Evolutionary conservation across 2,113 vertebrate species (phyloP).

Genomic region (Ceratotherium simum): DNA sequence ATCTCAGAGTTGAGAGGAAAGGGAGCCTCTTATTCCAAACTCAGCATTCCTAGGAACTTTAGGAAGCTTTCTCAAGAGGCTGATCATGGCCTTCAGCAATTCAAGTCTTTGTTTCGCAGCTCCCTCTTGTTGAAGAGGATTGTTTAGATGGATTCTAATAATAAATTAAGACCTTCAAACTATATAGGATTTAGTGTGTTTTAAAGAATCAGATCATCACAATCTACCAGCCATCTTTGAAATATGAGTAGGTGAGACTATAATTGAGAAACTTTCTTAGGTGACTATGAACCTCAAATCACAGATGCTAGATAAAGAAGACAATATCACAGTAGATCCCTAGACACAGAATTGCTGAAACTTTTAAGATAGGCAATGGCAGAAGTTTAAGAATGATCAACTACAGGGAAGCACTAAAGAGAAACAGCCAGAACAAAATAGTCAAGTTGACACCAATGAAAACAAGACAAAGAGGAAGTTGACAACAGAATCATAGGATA

Average conservation of each 20-base stretch:
- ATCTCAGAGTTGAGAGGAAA: conserved; percentile 92
- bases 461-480: conserved; percentile 90
- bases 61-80: conserved; percentile 94
- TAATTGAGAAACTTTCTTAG: neutral
- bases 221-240: neutral
- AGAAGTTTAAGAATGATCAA: conserved; percentile 91
- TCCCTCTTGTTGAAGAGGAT: conserved; percentile 93
- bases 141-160: conserved; percentile 87
- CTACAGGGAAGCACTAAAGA: conserved; percentile 64
- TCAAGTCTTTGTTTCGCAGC: conserved; percentile 92
- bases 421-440: conserved; percentile 87
- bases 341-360: fast-evolving
- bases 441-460: conserved; percentile 89
- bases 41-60: conserved; percentile 93
- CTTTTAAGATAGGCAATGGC: neutral
- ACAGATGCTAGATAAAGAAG: neutral
- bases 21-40: conserved; percentile 90
- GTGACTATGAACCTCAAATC: too few species aligned
- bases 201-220: neutral
- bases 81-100: conserved; percentile 92
- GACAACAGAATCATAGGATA: conserved; percentile 93
- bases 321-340: neutral
- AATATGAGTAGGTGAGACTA: neutral
- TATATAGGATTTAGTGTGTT: neutral
- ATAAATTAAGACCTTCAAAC: conserved; percentile 56